Conservation (phyloP, 2,113 vertebrate species). For the Eurystomus gularis region DNA sequence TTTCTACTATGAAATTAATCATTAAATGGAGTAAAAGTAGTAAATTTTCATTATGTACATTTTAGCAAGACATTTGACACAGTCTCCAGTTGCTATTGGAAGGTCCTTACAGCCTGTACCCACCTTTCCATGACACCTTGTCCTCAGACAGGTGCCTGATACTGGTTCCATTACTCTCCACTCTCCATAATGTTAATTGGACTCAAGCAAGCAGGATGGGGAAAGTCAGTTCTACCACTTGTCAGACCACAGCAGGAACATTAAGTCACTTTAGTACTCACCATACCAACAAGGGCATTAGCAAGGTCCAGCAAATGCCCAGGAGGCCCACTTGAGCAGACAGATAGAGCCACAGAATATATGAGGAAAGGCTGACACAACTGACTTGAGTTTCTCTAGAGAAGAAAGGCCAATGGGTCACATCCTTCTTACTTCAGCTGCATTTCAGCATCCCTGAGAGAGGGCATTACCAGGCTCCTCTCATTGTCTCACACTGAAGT, state of each 20-base stretch:
- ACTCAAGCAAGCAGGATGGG: neutral
- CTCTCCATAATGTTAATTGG: neutral
- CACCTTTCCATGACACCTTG: neutral
- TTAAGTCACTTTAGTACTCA: neutral
- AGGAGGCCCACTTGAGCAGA: neutral
- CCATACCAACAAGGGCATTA: neutral
- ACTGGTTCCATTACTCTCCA: neutral
- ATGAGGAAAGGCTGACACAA: neutral
- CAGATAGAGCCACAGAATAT: accelerated
- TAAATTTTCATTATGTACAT: neutral
- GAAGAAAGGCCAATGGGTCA: neutral
- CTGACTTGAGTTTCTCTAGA: neutral
- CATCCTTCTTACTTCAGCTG: neutral
- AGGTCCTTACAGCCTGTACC: neutral
- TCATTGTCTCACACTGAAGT: neutral
- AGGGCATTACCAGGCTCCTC: neutral
- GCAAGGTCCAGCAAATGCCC: neutral
- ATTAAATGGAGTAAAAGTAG: neutral
- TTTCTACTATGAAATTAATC: neutral
- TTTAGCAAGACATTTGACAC: neutral
- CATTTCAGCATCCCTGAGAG: neutral
- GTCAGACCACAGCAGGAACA: neutral
- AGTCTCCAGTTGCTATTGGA: neutral
- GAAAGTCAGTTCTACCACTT: neutral
- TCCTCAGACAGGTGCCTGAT: neutral